Conservation (phyloP, 1,140 invertebrate species). For the Cepaea nemoralis region DNA sequence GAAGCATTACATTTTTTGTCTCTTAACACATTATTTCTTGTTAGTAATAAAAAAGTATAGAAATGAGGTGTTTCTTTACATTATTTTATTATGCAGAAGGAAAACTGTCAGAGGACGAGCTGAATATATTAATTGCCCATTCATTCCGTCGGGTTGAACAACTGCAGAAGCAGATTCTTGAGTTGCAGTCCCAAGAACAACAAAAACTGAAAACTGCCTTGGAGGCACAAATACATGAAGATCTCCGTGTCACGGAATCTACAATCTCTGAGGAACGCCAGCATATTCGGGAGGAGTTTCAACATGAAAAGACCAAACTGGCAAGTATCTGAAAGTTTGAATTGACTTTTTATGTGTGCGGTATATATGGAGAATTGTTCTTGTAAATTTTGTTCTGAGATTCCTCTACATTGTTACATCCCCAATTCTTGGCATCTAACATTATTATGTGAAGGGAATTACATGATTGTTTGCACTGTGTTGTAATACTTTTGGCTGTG, state of each 20-base stretch:
- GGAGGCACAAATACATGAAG: constrained; percentile 63
- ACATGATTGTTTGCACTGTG: too few species aligned
- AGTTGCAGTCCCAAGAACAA: constrained; percentile 69
- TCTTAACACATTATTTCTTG: too few species aligned
- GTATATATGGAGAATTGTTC: too few species aligned
- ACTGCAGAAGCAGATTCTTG: constrained; percentile 72
- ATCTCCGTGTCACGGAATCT: constrained; percentile 57
- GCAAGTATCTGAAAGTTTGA: constrained; percentile 47
- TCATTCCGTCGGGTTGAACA: constrained; percentile 74
- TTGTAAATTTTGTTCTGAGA: too few species aligned
- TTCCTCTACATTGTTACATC: too few species aligned
- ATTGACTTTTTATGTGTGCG: too few species aligned
- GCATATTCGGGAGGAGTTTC: constrained; percentile 58
- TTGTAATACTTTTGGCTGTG: too few species aligned
- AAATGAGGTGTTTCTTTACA: too few species aligned
- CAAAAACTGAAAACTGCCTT: constrained; percentile 63
- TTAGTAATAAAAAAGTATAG: too few species aligned
- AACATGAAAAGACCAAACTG: constrained; percentile 65
- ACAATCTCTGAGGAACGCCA: constrained; percentile 56
- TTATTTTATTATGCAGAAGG: constrained; percentile 52
- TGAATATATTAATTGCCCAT: constrained; percentile 74
- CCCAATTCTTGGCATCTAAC: too few species aligned
- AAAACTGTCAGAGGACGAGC: constrained; percentile 73
- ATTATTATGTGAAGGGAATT: too few species aligned
- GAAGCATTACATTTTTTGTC: too few species aligned